Evolutionary conservation across 2,888 invertebrate species (phyloP), one percentile per base, ranked within the genome.

Genomic region (Temnothorax rugatulus): DNA sequence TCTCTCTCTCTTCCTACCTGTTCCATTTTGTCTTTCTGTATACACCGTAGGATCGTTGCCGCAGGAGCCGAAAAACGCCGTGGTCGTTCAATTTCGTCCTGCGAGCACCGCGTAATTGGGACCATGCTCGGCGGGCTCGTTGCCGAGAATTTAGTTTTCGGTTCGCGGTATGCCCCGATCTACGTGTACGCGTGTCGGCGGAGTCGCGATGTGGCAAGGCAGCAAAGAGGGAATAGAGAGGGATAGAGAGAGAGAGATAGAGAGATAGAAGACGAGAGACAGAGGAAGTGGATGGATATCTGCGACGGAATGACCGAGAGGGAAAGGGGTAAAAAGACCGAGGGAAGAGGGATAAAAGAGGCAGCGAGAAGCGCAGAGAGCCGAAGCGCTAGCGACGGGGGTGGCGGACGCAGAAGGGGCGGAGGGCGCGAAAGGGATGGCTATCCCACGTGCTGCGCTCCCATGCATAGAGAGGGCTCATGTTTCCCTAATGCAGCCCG

Each of bases 381-480:
- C 50, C 68, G 75, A 63, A 75, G 79, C 66, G 64, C 66, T 64
- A 66, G 77, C 68, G 73, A 47, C 76, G 61, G 44, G 73, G 66
- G 77, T 44, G 86, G 85, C 84, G 84, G 79, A 75, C 74, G 82
- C 74, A 69, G 64, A 76, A 79, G 83, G 79, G 81, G 84, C 75
- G 82, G 77, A 82, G 89, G 84, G 86, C 69, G 86, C 87, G 87
- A 89, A 91, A 91, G 91, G 89, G 93, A 91, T 90, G 91, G 88
- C 90, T 91, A 92, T 93, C 90, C 93, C 94, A 93, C 93, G 92
- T 93, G 94, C 93, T 93, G 89, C 91, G 91, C 94, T 94, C 92
- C 93, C 94, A 94, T 93, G 93, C 93, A 94, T 94, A 93, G 92
- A 93, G 93, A 93, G 91, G 91, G 93, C 93, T 94, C 94, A 94